Evolutionary conservation across 2,888 invertebrate species (phyloP).

Genomic region (Hypolimnas misippus): DNA sequence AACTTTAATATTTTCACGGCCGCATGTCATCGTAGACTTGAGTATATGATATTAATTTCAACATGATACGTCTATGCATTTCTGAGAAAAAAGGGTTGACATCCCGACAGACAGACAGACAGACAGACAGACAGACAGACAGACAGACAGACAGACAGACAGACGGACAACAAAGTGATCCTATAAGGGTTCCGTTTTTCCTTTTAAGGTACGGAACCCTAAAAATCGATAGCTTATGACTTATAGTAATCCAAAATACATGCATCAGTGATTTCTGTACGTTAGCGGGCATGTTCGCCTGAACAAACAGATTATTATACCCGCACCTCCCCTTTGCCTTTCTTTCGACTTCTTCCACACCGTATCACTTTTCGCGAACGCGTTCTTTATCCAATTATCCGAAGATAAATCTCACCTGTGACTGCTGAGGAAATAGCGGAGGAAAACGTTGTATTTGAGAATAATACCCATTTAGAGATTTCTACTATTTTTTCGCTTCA

Average conservation of each 20-base stretch:
- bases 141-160: no score
- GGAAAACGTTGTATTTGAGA: constrained; percentile 67
- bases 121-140: no score
- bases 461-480: constrained; percentile 51
- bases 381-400: constrained; percentile 84
- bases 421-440: constrained; percentile 76
- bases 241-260: not conserved
- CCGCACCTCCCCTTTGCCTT: constrained; percentile 44
- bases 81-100: no score
- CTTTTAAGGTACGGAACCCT: no score
- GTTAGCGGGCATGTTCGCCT: constrained; percentile 39
- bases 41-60: no score
- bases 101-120: no score
- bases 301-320: constrained; percentile 57
- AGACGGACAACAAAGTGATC: no score
- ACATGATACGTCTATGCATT: no score
- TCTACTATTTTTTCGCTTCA: constrained; percentile 33
- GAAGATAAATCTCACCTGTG: constrained; percentile 84
- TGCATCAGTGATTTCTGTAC: constrained; percentile 1
- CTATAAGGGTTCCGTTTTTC: no score
- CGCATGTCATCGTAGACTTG: no score
- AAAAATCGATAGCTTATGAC: no score
- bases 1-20: no score
- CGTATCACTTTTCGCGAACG: constrained; percentile 79
- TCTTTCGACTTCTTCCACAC: constrained; percentile 64